These are phyloP conservation scores for Drosophila ohnishii DNA, from an alignment of 1,140 invertebrate species.

Conservation along the genomic window DNA sequence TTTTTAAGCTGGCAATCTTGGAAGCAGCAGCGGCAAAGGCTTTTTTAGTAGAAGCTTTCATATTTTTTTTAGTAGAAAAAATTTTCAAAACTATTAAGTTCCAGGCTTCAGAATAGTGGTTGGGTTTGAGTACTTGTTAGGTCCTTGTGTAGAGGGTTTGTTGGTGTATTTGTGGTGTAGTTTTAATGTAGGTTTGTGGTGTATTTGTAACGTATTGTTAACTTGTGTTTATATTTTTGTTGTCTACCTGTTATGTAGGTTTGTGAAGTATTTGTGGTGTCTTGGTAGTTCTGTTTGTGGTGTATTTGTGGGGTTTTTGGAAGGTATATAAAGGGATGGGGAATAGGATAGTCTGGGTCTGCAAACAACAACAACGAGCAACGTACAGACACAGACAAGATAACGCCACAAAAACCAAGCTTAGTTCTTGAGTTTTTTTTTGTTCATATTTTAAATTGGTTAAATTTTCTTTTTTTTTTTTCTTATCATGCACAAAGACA, in stretches of 20 bases:
- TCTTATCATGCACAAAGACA: slow-evolving; percentile 55
- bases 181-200: neutral
- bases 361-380: slow-evolving; percentile 58
- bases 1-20: slow-evolving; percentile 11
- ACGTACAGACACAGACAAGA: slow-evolving; percentile 55
- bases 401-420: slow-evolving; percentile 33
- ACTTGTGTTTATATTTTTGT: too few relatives aligned
- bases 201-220: neutral
- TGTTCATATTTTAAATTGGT: neutral
- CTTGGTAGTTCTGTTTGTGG: neutral
- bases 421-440: slow-evolving; percentile 10
- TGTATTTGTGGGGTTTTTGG: neutral
- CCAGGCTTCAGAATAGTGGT: slow-evolving; percentile 11
- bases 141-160: neutral
- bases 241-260: neutral
- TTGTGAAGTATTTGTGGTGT: neutral
- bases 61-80: slow-evolving; percentile 5
- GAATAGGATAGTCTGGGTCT: slow-evolving; percentile 23
- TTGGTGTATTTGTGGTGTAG: neutral
- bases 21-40: slow-evolving; percentile 26
- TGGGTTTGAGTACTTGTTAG: slow-evolving; percentile 10
- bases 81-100: neutral
- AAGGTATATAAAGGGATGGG: slow-evolving; percentile 7
- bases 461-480: slow-evolving; percentile 3
- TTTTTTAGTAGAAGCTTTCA: slow-evolving; percentile 20